phyloP scores from a whole-genome alignment of 2,797 vertebrate genomes.

The Amblyopsis hoosieri region DNA sequence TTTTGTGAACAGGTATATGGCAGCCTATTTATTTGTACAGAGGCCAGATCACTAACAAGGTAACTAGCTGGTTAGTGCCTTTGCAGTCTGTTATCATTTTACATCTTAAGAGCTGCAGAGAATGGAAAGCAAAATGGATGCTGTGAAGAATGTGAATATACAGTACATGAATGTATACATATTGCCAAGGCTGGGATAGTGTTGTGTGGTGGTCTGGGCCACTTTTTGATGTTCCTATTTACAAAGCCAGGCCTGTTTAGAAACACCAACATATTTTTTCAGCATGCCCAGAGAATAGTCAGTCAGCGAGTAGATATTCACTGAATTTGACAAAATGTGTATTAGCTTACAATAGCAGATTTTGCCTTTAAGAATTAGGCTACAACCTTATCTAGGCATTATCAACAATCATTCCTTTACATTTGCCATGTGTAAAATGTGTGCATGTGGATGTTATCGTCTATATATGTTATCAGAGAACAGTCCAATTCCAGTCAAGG shows the following conservation, averaged over 20 bases:
- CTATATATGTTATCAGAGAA: neutral
- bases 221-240: too few relatives aligned
- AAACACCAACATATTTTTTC: too few relatives aligned
- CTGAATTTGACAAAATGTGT: too few relatives aligned
- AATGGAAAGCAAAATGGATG: constrained; percentile 77
- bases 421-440: constrained; percentile 19
- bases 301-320: too few relatives aligned
- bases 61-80: constrained; percentile 50
- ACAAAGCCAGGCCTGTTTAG: too few relatives aligned
- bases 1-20: constrained; percentile 36
- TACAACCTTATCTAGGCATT: constrained; percentile 4
- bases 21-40: constrained; percentile 40
- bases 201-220: too few relatives aligned
- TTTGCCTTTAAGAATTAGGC: constrained; percentile 10
- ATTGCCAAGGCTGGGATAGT: too few relatives aligned
- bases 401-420: constrained; percentile 20
- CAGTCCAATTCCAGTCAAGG: constrained; percentile 32
- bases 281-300: too few relatives aligned
- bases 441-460: constrained; percentile 17
- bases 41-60: constrained; percentile 59
- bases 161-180: too few relatives aligned
- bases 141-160: constrained; percentile 51
- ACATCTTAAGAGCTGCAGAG: constrained; percentile 60
- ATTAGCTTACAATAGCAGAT: neutral
- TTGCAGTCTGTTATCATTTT: constrained; percentile 68